Evolutionary conservation across 2,113 vertebrate genomes (phyloP).

Genomic region (Setophaga coronata): DNA sequence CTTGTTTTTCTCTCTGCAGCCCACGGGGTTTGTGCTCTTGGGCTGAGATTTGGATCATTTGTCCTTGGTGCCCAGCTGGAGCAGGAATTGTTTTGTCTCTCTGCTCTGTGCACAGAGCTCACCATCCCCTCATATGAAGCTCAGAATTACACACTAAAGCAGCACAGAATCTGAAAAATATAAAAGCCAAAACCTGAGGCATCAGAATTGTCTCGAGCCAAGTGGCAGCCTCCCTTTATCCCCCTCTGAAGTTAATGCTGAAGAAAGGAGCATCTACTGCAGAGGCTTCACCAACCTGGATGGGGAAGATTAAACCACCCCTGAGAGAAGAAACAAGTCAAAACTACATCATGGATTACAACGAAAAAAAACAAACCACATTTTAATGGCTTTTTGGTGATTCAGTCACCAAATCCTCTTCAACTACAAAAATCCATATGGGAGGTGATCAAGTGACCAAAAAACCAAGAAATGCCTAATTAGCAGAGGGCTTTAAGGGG

Average conservation of each 20-base stretch:
- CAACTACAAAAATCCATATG: neutral
- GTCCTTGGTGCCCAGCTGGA: neutral
- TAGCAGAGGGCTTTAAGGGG: neutral
- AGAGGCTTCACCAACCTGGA: neutral
- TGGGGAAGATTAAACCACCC: neutral
- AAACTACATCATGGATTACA: neutral
- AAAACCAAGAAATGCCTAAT: neutral
- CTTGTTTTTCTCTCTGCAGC: neutral
- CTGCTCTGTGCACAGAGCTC: neutral
- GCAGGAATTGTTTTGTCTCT: neutral
- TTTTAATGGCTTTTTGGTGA: neutral
- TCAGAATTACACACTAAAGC: accelerated
- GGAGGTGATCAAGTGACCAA: neutral
- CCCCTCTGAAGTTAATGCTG: neutral
- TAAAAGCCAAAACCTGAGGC: neutral
- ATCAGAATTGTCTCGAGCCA: neutral
- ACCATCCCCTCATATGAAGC: accelerated
- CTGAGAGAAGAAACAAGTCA: neutral
- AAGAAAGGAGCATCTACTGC: neutral
- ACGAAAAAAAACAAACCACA: neutral
- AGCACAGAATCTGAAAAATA: neutral
- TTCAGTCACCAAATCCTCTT: neutral
- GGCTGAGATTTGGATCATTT: neutral
- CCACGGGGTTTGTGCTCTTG: neutral
- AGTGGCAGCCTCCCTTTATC: neutral